phyloP scores from a whole-genome alignment of 2,113 vertebrate genomes.

The Elephantulus edwardii region DNA sequence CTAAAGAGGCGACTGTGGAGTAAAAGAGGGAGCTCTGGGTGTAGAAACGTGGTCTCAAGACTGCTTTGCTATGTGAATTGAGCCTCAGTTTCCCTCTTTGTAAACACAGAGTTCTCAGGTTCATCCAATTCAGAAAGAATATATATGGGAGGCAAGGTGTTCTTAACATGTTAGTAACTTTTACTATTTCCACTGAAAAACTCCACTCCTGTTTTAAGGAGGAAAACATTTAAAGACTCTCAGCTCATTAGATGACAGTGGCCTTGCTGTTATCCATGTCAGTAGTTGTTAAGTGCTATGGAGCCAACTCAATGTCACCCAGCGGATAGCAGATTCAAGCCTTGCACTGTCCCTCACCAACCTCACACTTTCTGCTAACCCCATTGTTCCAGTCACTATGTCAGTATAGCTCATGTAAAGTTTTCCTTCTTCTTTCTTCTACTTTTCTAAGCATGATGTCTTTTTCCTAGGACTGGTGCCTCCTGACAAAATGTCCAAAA shows the following conservation, averaged over 20 bases:
- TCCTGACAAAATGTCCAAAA: too few species aligned
- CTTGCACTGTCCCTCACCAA: too few species aligned
- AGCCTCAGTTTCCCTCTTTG: not conserved
- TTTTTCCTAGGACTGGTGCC: too few species aligned
- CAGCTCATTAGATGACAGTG: not conserved
- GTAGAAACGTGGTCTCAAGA: not conserved
- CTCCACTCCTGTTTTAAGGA: not conserved
- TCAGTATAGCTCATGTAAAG: too few species aligned
- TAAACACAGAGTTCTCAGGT: not conserved
- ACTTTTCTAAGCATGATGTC: too few species aligned
- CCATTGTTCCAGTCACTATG: too few species aligned
- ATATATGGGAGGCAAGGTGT: not conserved
- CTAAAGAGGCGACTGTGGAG: not conserved
- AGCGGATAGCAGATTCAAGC: too few species aligned
- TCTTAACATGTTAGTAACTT: not conserved
- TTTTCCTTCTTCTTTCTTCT: too few species aligned
- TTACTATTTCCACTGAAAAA: not conserved
- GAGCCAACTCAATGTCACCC: too few species aligned
- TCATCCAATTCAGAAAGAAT: not conserved
- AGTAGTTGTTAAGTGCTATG: too few species aligned
- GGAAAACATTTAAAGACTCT: not conserved
- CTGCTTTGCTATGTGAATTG: not conserved
- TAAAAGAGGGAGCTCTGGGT: not conserved
- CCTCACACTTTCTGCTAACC: too few species aligned
- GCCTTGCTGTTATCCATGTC: not conserved